Evolutionary conservation across 2,888 invertebrate species (phyloP).

Genomic region (Druceiella hillmani): DNA sequence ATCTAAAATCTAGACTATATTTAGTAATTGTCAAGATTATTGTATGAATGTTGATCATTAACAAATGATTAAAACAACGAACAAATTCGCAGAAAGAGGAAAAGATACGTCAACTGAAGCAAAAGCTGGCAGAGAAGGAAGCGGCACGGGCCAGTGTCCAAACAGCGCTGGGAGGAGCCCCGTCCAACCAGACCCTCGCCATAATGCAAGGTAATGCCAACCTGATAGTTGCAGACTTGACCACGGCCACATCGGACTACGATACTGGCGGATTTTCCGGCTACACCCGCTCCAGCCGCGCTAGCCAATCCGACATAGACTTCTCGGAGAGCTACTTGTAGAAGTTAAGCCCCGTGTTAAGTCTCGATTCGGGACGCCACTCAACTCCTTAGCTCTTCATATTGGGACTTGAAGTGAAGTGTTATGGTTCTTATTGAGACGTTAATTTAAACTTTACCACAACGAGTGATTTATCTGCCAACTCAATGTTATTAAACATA

Average conservation of each 20-base stretch:
- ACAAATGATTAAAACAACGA: too few relatives aligned
- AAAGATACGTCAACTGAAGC: constrained; percentile 75
- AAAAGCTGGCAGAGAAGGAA: constrained; percentile 75
- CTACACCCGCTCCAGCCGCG: constrained; percentile 75
- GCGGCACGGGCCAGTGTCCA: constrained; percentile 46
- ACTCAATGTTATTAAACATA: too few relatives aligned
- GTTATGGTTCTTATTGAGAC: too few relatives aligned
- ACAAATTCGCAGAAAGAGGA: constrained; percentile 72
- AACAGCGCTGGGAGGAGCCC: constrained; percentile 23
- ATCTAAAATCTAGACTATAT: too few relatives aligned
- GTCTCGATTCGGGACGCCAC: too few relatives aligned
- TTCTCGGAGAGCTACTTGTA: constrained; percentile 85
- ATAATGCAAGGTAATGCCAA: constrained; percentile 73
- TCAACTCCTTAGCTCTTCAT: too few relatives aligned
- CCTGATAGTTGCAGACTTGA: constrained; percentile 68
- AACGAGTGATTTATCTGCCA: too few relatives aligned
- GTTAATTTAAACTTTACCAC: too few relatives aligned
- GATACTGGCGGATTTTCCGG: constrained; percentile 73
- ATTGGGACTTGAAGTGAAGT: too few relatives aligned
- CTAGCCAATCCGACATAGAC: constrained; percentile 82
- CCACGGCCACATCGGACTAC: constrained; percentile 71
- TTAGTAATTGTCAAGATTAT: constrained; percentile 8
- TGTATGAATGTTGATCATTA: too few relatives aligned
- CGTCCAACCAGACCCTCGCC: constrained; percentile 29
- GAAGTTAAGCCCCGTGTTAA: too few relatives aligned